These are phyloP conservation scores for Tenthredo notha DNA, from an alignment of 2,888 invertebrate genomes.

Conservation along the genomic window DNA sequence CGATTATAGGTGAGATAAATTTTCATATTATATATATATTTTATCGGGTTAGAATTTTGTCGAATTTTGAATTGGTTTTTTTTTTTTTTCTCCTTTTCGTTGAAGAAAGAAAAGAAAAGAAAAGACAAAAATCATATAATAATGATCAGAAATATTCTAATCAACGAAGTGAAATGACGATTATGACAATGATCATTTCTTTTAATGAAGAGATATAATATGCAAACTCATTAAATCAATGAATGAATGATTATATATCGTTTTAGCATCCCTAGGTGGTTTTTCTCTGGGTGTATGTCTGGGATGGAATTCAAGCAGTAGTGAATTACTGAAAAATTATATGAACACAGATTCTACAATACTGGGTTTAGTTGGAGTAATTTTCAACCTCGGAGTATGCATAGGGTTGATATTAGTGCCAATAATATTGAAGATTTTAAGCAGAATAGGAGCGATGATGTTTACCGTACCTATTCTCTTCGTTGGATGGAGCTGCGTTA, in stretches of 20 bases:
- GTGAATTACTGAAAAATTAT: slow-evolving; percentile 64
- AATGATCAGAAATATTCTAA: too few species aligned
- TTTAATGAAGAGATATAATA: too few species aligned
- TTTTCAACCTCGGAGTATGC: slow-evolving; percentile 68
- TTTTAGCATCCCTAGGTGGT: slow-evolving; percentile 71
- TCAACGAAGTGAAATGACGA: neutral
- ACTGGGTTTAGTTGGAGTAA: slow-evolving; percentile 66
- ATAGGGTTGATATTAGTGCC: slow-evolving; percentile 66
- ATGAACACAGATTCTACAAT: slow-evolving; percentile 63
- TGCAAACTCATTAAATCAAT: neutral
- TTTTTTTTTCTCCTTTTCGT: neutral
- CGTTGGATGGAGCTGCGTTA: slow-evolving; percentile 66
- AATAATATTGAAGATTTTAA: slow-evolving; percentile 61
- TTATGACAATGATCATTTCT: neutral
- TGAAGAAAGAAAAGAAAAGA: too few species aligned
- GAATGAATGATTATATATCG: neutral
- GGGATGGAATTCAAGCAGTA: slow-evolving; percentile 72
- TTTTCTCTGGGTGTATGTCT: slow-evolving; percentile 71
- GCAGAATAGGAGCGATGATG: slow-evolving; percentile 63
- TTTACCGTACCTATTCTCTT: slow-evolving; percentile 56
- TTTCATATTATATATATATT: too few species aligned
- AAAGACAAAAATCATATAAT: too few species aligned
- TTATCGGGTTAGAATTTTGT: too few species aligned
- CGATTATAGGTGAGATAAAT: slow-evolving; percentile 68
- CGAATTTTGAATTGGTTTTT: neutral